A percentile compares a stretch with the other conserved stretches of the same genome.
Evolutionary conservation across 1,140 invertebrate species (phyloP).

Genomic region (Platyscapa corneri): DNA sequence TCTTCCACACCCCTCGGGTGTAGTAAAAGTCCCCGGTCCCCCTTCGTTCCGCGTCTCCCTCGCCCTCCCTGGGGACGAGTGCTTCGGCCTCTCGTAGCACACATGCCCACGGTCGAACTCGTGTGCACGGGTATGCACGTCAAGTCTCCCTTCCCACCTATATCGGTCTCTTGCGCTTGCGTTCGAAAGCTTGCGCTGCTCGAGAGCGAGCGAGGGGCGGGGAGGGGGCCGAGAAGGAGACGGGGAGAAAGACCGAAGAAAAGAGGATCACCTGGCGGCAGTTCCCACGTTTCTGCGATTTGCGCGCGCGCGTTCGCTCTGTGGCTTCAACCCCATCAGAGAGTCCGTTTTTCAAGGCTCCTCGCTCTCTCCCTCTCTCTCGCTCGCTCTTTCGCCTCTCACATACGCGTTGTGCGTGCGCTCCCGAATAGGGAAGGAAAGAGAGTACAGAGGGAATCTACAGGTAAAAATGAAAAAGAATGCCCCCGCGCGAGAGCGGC

Average conservation of each 20-base stretch:
- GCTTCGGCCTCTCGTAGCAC: neutral
- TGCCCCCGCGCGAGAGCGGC: conserved; percentile 17
- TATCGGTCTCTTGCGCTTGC: conserved; percentile 3
- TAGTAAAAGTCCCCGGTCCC: neutral
- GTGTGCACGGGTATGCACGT: conserved; percentile 1
- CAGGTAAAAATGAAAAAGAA: conserved; percentile 45
- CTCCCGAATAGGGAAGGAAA: conserved; percentile 30
- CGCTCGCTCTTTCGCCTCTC: conserved; percentile 5
- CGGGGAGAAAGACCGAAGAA: conserved; percentile 58
- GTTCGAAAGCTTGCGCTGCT: conserved; percentile 36
- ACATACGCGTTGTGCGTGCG: conserved; percentile 34
- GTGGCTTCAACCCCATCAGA: conserved; percentile 43
- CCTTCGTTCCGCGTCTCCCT: neutral
- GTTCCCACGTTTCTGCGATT: conserved; percentile 75
- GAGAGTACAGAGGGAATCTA: conserved; percentile 5
- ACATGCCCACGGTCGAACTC: conserved; percentile 4
- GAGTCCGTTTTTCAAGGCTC: conserved; percentile 36
- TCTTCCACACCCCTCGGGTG: neutral
- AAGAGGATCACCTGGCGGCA: conserved; percentile 72
- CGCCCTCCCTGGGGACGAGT: neutral
- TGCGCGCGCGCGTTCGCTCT: conserved; percentile 64
- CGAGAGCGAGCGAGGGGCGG: neutral
- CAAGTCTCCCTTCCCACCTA: neutral
- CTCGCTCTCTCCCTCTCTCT: conserved; percentile 7
- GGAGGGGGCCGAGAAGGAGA: conserved; percentile 24